Percentiles rank a stretch among this genome's conserved stretches.
Evolutionary conservation across 2,113 vertebrate species (phyloP).

Genomic region (Orthonyx spaldingii): DNA sequence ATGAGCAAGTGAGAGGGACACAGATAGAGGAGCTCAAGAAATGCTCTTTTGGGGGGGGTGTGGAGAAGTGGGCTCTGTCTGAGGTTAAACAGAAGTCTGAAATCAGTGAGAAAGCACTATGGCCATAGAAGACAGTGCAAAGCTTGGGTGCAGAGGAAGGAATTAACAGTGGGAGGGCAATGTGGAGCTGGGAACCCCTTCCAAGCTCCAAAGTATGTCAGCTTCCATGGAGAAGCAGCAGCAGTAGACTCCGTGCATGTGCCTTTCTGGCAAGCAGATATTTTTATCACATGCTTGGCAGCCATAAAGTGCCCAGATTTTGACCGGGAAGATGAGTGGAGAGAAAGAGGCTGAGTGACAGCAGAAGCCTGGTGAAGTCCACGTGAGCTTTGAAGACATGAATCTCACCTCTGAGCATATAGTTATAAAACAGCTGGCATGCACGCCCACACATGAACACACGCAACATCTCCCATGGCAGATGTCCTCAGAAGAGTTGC

Average conservation of each 20-base stretch:
- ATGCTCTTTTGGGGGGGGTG: neutral
- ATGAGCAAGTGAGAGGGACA: neutral
- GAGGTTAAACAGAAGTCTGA: neutral
- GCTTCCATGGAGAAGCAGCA: neutral
- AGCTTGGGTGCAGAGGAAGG: neutral
- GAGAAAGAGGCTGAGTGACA: neutral
- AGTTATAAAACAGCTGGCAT: too few relatives aligned
- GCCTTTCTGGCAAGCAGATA: neutral
- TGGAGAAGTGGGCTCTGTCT: neutral
- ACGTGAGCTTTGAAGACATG: neutral
- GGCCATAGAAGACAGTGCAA: neutral
- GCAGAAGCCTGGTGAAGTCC: neutral
- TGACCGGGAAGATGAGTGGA: neutral
- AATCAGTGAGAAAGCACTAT: neutral
- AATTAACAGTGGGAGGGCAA: neutral
- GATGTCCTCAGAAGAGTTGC: neutral
- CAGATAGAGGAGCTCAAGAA: neutral
- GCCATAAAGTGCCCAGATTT: rapidly evolving
- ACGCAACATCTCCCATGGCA: neutral
- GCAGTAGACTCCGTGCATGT: neutral
- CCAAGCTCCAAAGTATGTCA: neutral
- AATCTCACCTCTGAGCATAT: neutral
- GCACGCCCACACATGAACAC: neutral
- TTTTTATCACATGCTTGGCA: neutral
- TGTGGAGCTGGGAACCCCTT: neutral